phyloP scores from a whole-genome alignment of 2,797 vertebrate genomes.

The Lepilemur septentrionalis region DNA sequence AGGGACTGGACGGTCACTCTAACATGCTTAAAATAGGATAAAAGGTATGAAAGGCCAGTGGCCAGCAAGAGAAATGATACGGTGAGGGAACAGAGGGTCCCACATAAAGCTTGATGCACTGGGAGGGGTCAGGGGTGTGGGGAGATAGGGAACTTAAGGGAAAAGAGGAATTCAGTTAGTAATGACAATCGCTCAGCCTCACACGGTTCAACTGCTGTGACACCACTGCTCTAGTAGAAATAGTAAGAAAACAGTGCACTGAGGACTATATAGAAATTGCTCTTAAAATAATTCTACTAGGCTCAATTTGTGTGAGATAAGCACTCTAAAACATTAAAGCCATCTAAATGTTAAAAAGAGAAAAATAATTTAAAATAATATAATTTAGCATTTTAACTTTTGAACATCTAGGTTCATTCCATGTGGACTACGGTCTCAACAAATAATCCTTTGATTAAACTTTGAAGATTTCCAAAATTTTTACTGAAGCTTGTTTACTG shows the following conservation, averaged over 20 bases:
- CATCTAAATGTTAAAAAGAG: neutral
- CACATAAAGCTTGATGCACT: neutral
- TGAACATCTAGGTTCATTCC: neutral
- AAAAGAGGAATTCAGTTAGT: neutral
- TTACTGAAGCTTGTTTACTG: neutral
- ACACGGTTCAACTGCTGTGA: neutral
- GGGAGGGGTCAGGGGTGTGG: neutral
- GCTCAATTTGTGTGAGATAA: neutral
- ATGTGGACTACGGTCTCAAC: neutral
- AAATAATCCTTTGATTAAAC: neutral
- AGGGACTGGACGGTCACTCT: neutral
- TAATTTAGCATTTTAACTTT: conserved; percentile 12
- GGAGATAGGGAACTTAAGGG: neutral
- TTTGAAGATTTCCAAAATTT: neutral
- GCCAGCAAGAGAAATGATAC: neutral
- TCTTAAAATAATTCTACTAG: neutral
- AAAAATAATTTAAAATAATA: neutral
- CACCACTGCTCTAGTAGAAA: neutral
- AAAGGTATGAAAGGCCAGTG: neutral
- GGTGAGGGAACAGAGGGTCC: neutral
- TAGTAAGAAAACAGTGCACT: neutral
- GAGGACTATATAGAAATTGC: neutral
- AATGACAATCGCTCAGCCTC: neutral
- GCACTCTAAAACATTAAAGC: neutral
- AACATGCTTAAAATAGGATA: conserved; percentile 42